Percentiles rank a stretch among this genome's conserved stretches.
These are phyloP conservation scores for Actinernus sp. DNA, from an alignment of 92 coral and sea anemone genomes.

Conservation along the genomic window DNA sequence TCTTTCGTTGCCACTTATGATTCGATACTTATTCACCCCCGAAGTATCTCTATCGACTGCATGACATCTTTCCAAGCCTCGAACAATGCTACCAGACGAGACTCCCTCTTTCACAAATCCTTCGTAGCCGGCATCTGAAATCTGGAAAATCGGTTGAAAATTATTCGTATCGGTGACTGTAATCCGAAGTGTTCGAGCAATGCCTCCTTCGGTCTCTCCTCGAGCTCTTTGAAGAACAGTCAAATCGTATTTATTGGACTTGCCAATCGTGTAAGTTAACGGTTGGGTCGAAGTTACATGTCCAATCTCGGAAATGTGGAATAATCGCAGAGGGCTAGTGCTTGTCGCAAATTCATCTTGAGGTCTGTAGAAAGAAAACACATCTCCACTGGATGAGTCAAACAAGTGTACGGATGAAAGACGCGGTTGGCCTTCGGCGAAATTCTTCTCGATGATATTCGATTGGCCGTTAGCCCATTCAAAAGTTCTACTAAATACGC, in stretches of 20 bases:
- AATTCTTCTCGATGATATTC: neutral
- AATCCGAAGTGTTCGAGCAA: conserved; percentile 40
- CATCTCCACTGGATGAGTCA: conserved; percentile 39
- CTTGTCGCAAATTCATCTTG: conserved; percentile 11
- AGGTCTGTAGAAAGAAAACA: conserved; percentile 39
- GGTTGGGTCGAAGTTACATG: conserved; percentile 38
- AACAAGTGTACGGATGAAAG: conserved; percentile 27
- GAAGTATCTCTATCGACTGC: conserved; percentile 61
- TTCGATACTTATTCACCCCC: conserved; percentile 37
- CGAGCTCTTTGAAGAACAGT: conserved; percentile 45
- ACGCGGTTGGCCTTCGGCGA: conserved; percentile 23
- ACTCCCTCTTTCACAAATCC: conserved; percentile 56
- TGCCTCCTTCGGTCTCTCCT: conserved; percentile 52
- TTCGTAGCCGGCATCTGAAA: conserved; percentile 21
- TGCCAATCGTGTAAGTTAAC: conserved; percentile 30
- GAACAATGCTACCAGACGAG: conserved; percentile 29
- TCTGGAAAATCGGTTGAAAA: conserved; percentile 53
- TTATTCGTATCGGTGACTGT: conserved; percentile 50
- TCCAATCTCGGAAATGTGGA: conserved; percentile 47
- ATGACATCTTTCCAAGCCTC: conserved; percentile 55
- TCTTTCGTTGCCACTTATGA: conserved; percentile 65
- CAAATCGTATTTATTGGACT: conserved; percentile 49
- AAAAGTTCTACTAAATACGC: conserved; percentile 2
- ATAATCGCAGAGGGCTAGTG: conserved; percentile 17
- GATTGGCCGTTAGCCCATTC: conserved; percentile 8